Evolutionary conservation across 2,888 invertebrate genomes (phyloP), one percentile per base, ranked within the genome.

Genomic region (Pomacea canaliculata): DNA sequence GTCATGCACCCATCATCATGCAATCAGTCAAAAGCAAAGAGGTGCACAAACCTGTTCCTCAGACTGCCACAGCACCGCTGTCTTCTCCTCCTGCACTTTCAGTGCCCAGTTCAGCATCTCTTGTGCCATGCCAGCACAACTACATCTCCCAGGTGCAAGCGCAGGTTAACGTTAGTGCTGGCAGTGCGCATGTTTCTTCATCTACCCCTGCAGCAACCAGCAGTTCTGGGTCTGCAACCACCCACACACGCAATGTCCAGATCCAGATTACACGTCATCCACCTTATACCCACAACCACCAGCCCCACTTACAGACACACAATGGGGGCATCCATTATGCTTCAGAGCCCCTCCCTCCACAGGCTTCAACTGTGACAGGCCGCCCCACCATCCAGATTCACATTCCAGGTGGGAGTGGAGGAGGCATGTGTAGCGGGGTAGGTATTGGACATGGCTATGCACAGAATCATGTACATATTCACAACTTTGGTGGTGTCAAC

Each of bases 21-120:
- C 97, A 97, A 90, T 96, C 97, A 56, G 98, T 98, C 27, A 96
- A 96, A 91, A 97, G 97, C 92, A 97, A 97, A 27, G 97, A 97
- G 91, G 97, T 91, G 63, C 97, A 97, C 89, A 98, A 97, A 90
- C 98, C 98, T 0, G 94, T 97, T 51, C 92, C 97, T 81, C 98
- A 98, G 92, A 98, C 97, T 23, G 98, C 98, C 16, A 96, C 97
- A 71, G 97, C 96, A n/a, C 97, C 97, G 1, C 94, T 95, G 70
- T 73, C 70, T 5, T 79, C 79, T 9, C 49, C 76, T 9, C 78
- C 76, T 37, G 49, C 60, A 60, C 48, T 23, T 12, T 8, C 60
- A 10, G 37, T 62, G 7, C n/a, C 62, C 46, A 75, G 67, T 37
- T 46, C 70, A 9, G 70, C 23, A 19, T 63, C 63, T 12, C n/a